These are phyloP conservation scores for Hoplostethus atlanticus DNA, from an alignment of 2,797 vertebrate species.

Conservation along the genomic window DNA sequence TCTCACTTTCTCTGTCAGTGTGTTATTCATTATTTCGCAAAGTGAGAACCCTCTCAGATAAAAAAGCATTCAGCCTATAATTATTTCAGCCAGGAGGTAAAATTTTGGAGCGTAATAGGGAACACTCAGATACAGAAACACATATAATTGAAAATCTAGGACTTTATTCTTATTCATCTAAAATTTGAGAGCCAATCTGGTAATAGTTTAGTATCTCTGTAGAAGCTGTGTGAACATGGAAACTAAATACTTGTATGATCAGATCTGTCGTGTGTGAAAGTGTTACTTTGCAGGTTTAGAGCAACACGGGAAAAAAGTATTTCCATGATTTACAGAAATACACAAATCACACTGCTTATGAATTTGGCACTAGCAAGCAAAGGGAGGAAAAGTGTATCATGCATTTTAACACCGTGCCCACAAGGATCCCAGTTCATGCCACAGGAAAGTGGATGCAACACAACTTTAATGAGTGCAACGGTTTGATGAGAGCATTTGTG, in stretches of 20 bases:
- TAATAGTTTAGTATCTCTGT: not conserved
- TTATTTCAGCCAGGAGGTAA: constrained; percentile 36
- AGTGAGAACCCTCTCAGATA: constrained; percentile 29
- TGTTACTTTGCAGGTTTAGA: constrained; percentile 9
- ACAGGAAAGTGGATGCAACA: constrained; percentile 10
- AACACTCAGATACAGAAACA: constrained; percentile 3
- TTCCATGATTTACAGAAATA: constrained; percentile 26
- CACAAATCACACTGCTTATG: constrained; percentile 25
- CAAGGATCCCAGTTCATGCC: not conserved
- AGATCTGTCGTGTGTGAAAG: not conserved
- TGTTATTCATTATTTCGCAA: constrained; percentile 35
- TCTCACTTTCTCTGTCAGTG: constrained; percentile 17
- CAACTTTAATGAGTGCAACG: not conserved
- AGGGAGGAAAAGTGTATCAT: constrained; percentile 26
- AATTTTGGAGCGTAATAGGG: constrained; percentile 18
- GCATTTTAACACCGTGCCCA: constrained; percentile 18
- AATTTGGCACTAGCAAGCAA: constrained; percentile 45
- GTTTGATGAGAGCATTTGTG: constrained; percentile 5
- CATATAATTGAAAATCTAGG: constrained; percentile 25
- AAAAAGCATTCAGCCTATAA: constrained; percentile 27
- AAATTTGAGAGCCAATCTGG: not conserved
- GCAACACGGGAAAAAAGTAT: constrained; percentile 18
- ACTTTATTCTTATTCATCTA: constrained; percentile 10
- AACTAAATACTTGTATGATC: not conserved
- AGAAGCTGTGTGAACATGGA: too few species aligned